Base-by-base conservation (phyloP, 2,113 vertebrate genomes). In the Grus americana region DNA sequence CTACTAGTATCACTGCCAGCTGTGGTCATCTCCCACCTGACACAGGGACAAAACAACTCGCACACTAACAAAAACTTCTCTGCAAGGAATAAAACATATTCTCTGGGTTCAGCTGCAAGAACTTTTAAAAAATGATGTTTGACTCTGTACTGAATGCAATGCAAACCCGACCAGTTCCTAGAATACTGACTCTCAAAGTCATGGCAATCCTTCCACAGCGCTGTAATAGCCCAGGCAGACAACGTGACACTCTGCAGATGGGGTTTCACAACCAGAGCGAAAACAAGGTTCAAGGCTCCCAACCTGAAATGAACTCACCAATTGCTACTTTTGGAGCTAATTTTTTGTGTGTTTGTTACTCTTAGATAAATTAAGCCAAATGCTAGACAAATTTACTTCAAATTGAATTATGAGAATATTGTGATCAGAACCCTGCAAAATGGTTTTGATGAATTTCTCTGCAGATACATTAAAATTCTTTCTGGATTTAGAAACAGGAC, bases 401-500 rank as follows among this genome's bases (percentile, higher is more conserved):
- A 83, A 94, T 65, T 75, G 42, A 74, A 54, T 95, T 84, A 65
- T 52, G n/a, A 52, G 15, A 84, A 66, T 83, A 70, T 34, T 74
- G 32, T 83, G 65, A 91, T 67, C 88, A 96, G 68, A 92, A 44
- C 12, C 20, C 34, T 75, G 61, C 54, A 90, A 95, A 86, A 11
- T 8, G 86, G 38, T 78, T 95, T 70, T 90, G 83, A 93, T 73
- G 0, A 90, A 86, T 85, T 93, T 78, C 22, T 91, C 10, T 90
- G 21, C 17, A 76, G n/a, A 91, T 42, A 55, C 9, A 70, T 90
- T 71, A 78, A 85, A 95, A 90, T 79, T 72, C 65, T 72, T 93
- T 58, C 44, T 61, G 49, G 44, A 68, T 96, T 97, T 94, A 86
- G 87, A 96, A 91, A 72, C 12, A 86, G 57, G 52, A 78, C 40